Evolutionary conservation across 2,113 vertebrate genomes (phyloP), one percentile per base, ranked within the genome.

Genomic region (Anoplopoma fimbria): DNA sequence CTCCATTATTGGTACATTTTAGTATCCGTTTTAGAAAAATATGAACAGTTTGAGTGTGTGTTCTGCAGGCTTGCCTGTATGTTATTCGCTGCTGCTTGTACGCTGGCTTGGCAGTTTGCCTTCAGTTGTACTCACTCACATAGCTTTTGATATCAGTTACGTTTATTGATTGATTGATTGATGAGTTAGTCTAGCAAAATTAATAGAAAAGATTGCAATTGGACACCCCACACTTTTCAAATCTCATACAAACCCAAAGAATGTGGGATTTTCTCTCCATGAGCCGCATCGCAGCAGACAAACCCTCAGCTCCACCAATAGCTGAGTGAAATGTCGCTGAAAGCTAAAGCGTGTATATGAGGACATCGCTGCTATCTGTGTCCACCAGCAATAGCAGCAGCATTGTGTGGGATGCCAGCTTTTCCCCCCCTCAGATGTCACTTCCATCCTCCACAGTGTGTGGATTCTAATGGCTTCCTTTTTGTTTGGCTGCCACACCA

Each of bases 401-500:
- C 62, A n/a, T 76, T 75, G 71, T 82, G 65, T 27, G 27, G 21
- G 36, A 69, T 21, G 72, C 77, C 73, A 62, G 65, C 62, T 58
- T 75, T 36, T 76, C 51, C 77, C 73, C 72, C 51, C 78, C 75
- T 76, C 45, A 71, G 67, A 86, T 83, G 72, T 81, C 77, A 74
- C 80, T 63, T 79, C 55, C 58, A 85, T 79, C 38, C 57, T 84
- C 77, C 65, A 61, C 73, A 8, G 75, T 60, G 17, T 88, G 64
- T 57, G 58, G 27, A 81, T 87, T 74, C 45, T 76, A 82, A 25
- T 83, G 70, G 49, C 73, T 88, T 67, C 86, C 49, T 81, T 69
- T 88, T 85, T 85, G 71, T 79, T 78, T 83, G 53, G 70, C 84
- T 89, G 86, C 81, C 77, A 71, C 77, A 47, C 70, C 61, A 83